Percentiles rank a stretch among this genome's conserved stretches.
These are phyloP conservation scores for Apis florea DNA, from an alignment of 1,140 invertebrate genomes.

Conservation along the genomic window DNA sequence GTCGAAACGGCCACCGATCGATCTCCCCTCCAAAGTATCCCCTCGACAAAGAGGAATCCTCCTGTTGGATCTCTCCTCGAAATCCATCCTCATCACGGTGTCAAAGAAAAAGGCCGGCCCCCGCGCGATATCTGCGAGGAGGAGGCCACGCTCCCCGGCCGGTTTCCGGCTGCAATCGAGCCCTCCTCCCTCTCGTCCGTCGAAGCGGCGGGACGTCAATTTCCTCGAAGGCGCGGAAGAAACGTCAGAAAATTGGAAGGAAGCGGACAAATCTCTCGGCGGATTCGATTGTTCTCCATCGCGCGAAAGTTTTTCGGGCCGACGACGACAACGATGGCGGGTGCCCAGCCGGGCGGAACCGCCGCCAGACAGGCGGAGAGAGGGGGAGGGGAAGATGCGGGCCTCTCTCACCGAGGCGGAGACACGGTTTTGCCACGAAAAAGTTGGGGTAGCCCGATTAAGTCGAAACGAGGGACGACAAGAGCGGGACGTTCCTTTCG, in stretches of 20 bases:
- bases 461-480: constrained; percentile 15
- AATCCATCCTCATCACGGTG: neutral
- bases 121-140: neutral
- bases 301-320: neutral
- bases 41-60: neutral
- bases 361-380: neutral
- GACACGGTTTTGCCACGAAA: constrained; percentile 15
- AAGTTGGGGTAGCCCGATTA: constrained; percentile 5
- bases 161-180: neutral
- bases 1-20: too few relatives aligned
- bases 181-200: neutral
- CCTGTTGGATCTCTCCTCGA: too few relatives aligned
- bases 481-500: constrained; percentile 4
- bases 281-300: neutral
- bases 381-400: neutral
- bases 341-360: neutral
- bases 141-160: neutral
- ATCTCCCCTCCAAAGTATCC: too few relatives aligned
- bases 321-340: too few relatives aligned
- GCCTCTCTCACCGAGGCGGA: neutral
- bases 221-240: neutral
- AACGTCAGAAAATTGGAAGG: neutral
- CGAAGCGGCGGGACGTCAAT: neutral
- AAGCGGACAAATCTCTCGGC: neutral
- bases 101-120: neutral